phyloP scores from a whole-genome alignment of 2,113 vertebrate genomes.

The Channa maculata region DNA sequence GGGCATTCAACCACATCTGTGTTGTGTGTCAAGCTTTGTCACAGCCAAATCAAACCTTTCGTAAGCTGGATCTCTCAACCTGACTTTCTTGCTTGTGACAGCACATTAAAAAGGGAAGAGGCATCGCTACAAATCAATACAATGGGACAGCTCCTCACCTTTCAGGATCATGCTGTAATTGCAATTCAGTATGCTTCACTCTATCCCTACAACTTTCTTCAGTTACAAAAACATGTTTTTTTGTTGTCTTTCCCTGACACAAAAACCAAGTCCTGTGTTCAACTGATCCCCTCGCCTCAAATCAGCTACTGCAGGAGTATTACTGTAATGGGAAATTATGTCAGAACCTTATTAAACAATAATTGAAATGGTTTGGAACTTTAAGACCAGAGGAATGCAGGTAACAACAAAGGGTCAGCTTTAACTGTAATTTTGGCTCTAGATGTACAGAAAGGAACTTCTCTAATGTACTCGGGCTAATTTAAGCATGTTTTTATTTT shows the following conservation, averaged over 20 bases:
- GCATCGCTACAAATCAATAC: constrained; percentile 31
- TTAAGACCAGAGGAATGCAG: neutral
- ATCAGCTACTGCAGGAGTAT: neutral
- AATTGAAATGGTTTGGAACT: neutral
- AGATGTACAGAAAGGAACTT: too few species aligned
- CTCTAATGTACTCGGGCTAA: neutral
- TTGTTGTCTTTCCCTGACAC: constrained; percentile 8
- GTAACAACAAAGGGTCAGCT: neutral
- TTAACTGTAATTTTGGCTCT: neutral
- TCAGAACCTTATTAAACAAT: neutral
- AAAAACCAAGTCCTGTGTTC: constrained; percentile 17
- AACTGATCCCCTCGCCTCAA: constrained; percentile 1
- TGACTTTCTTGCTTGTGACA: neutral
- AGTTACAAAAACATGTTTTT: constrained; percentile 32
- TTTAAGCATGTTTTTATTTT: neutral
- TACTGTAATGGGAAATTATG: constrained; percentile 10
- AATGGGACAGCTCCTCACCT: constrained; percentile 33
- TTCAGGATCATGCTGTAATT: constrained; percentile 34
- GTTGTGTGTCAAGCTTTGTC: neutral
- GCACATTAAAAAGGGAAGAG: constrained; percentile 24
- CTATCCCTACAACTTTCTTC: constrained; percentile 25
- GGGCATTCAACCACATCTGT: neutral
- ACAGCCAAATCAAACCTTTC: constrained; percentile 17
- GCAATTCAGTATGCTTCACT: constrained; percentile 28
- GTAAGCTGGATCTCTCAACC: neutral